These are phyloP conservation scores for Nothobranchius furzeri DNA, from an alignment of 2,113 vertebrate species.

Conservation along the genomic window DNA sequence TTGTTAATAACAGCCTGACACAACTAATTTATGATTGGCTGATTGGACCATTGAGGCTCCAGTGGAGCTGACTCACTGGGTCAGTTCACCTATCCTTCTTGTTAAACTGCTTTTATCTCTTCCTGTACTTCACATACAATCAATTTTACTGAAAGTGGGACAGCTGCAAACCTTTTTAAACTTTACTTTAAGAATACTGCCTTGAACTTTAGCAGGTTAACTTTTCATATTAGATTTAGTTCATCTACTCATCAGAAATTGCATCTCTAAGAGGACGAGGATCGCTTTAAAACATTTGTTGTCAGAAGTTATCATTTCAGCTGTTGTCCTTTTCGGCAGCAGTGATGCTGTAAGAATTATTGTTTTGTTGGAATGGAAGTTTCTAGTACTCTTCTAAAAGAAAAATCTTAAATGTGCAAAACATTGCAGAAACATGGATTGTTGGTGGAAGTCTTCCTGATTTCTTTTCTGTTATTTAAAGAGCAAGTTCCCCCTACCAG, in stretches of 20 bases:
- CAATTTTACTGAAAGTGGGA: conserved; percentile 9
- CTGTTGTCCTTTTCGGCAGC: not conserved
- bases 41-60: conserved; percentile 56
- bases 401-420: no score
- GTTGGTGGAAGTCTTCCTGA: no score
- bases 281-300: not conserved
- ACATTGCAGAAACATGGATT: not conserved
- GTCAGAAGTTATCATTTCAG: conserved; percentile 19
- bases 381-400: no score
- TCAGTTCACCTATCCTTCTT: conserved; percentile 53
- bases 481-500: no score
- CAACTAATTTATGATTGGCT: conserved; percentile 69
- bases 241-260: conserved; percentile 1
- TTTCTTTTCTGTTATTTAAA: no score
- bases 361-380: no score
- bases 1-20: conserved; percentile 64
- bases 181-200: conserved; percentile 9
- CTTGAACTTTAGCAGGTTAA: not conserved
- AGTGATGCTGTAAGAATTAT: no score
- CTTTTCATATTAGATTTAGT: conserved; percentile 9
- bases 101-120: conserved; percentile 51
- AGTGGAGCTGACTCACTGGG: conserved; percentile 28
- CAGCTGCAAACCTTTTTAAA: conserved; percentile 1
- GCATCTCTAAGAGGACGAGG: conserved; percentile 2
- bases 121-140: conserved; percentile 33